Evolutionary conservation across 2,113 vertebrate species (phyloP).

Genomic region (Crotophaga sulcirostris): DNA sequence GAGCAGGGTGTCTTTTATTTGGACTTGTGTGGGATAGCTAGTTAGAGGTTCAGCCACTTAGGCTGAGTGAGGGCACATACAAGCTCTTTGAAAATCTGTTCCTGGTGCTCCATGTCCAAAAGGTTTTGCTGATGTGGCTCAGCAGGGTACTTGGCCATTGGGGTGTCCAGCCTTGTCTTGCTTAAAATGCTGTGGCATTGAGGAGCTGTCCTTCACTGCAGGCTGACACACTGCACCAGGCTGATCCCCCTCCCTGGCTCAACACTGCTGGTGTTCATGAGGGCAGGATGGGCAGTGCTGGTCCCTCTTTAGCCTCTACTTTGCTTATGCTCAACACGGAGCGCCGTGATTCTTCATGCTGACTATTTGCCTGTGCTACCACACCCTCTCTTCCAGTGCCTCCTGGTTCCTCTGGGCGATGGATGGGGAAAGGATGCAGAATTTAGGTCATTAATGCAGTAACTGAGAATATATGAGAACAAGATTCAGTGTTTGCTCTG

Average conservation of each 20-base stretch:
- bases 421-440: constrained; percentile 10
- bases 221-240: background rate
- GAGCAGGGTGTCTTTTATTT: background rate
- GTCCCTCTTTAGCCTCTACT: background rate
- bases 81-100: background rate
- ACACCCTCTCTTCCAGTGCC: background rate
- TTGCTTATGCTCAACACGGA: background rate
- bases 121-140: background rate
- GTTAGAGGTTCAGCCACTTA: background rate
- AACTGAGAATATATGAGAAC: constrained; percentile 12
- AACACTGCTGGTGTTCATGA: rapidly evolving
- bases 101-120: background rate
- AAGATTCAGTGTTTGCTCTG: constrained; percentile 5
- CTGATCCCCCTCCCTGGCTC: background rate
- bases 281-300: rapidly evolving
- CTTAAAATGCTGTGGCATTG: background rate
- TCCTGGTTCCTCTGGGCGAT: background rate
- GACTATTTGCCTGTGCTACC: background rate
- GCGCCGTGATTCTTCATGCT: rapidly evolving
- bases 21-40: background rate
- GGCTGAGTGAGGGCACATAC: background rate
- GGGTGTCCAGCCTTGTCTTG: background rate
- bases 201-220: background rate
- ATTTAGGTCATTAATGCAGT: constrained; percentile 35
- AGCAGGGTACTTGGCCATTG: background rate